Evolutionary conservation across 2,888 invertebrate genomes (phyloP).

Genomic region (Cheilosia urbana): DNA sequence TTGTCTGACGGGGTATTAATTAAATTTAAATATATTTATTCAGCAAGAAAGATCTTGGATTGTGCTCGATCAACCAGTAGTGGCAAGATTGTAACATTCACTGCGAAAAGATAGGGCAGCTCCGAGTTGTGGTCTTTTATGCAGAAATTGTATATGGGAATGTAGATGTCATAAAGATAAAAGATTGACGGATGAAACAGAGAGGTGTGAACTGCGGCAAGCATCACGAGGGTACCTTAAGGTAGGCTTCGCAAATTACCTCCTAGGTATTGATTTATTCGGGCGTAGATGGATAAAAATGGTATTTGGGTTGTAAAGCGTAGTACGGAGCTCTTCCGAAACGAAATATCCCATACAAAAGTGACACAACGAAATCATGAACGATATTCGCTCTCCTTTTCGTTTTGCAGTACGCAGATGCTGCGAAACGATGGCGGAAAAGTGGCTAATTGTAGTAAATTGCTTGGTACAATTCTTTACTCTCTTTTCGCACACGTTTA

Average conservation of each 20-base stretch:
- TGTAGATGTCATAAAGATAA: slow-evolving; percentile 29
- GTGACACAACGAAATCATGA: no score
- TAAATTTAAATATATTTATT: slow-evolving; percentile 75
- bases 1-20: slow-evolving; percentile 67
- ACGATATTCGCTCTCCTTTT: no score
- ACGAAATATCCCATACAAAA: no score
- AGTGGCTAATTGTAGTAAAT: no score
- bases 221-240: not conserved
- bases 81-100: slow-evolving; percentile 35
- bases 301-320: no score
- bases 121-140: not conserved
- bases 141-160: not conserved
- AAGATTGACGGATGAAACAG: slow-evolving; percentile 2
- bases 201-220: slow-evolving; percentile 4
- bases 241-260: slow-evolving; percentile 1
- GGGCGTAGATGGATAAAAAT: no score
- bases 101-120: not conserved
- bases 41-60: slow-evolving; percentile 18
- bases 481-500: no score
- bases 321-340: not conserved
- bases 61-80: slow-evolving; percentile 17
- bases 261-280: no score
- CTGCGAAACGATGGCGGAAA: no score
- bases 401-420: no score
- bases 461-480: no score